Base-by-base conservation (phyloP, 2,113 vertebrate genomes). In the Hippolais icterina region DNA sequence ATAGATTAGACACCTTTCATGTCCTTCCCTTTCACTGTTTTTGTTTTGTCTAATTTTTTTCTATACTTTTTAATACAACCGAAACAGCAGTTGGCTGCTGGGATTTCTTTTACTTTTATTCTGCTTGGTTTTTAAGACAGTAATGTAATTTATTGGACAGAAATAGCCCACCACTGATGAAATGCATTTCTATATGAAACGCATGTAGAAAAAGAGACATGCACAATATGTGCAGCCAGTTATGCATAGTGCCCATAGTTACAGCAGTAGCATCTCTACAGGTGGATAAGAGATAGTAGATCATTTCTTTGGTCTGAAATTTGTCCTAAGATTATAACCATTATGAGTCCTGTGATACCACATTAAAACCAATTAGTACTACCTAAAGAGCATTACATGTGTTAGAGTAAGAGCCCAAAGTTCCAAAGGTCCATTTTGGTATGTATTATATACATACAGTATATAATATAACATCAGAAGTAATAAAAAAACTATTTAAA, bases 1-100 rank as follows among this genome's bases (percentile, higher is more conserved):
- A 59, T 97, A 97, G 95, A 95, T 92, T 97, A 98, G 94, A 91
- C 70, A 44, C 92, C 83, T 97, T 93, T 94, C 53, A 86, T 95
- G 78, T 94, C 69, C 75, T 52, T 96, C 74, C 61, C 5, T 96
- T 93, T 94, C 96, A 89, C 56, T 91, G 71, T 87, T 92, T 85
- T 80, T 89, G 52, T 82, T 83, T 92, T 86, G 54, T 95, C 87
- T 80, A 29, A 84, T 52, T 95, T 97, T 96, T 93, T 92, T 71
- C 65, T 61, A 27, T 82, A 39, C 83, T 93, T 94, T 39, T 64
- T 94, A 49, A 77, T 91, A 14, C 12, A 53, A 37, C 91, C 50
- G 59, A 46, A 94, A 46, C 35, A 87, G 56, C 59, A 25, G 85
- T 88, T 86, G 50, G 27, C 63, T 78, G 72, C 21, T 82, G 52